Evolutionary conservation across 2,113 vertebrate species (phyloP).

Genomic region (Pogona vitticeps): DNA sequence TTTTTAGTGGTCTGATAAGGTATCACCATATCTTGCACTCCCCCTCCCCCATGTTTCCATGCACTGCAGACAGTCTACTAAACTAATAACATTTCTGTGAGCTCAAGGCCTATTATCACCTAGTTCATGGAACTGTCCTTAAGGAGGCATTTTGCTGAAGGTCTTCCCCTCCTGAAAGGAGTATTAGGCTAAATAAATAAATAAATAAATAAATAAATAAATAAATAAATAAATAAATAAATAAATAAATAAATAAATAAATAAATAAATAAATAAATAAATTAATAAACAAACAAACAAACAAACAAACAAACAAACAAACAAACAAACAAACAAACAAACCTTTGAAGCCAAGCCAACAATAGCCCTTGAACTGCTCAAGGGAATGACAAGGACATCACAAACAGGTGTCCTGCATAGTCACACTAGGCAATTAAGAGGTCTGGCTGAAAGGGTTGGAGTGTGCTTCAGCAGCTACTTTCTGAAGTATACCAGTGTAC

Average conservation of each 20-base stretch:
- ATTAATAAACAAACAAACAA: too few species aligned
- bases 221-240: too few species aligned
- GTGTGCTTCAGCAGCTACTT: not conserved
- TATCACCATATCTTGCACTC: too few species aligned
- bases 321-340: too few species aligned
- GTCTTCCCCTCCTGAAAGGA: not conserved
- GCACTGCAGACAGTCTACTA: too few species aligned
- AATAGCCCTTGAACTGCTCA: not conserved
- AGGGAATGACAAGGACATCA: not conserved
- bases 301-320: too few species aligned
- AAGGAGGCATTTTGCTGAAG: not conserved
- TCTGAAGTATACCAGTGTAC: conserved; percentile 1
- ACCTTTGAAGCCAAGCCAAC: not conserved
- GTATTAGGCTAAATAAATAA: too few species aligned
- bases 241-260: too few species aligned
- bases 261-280: too few species aligned
- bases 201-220: too few species aligned
- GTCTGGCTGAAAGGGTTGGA: not conserved
- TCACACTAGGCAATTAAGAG: not conserved
- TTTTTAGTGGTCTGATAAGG: too few species aligned
- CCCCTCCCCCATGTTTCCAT: too few species aligned
- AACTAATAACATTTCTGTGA: not conserved
- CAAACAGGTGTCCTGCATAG: not conserved
- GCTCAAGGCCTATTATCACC: not conserved
- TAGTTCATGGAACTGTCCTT: not conserved